Evolutionary conservation across 2,888 invertebrate genomes (phyloP), one percentile per base, ranked within the genome.

Genomic region (Cephonodes hylas): DNA sequence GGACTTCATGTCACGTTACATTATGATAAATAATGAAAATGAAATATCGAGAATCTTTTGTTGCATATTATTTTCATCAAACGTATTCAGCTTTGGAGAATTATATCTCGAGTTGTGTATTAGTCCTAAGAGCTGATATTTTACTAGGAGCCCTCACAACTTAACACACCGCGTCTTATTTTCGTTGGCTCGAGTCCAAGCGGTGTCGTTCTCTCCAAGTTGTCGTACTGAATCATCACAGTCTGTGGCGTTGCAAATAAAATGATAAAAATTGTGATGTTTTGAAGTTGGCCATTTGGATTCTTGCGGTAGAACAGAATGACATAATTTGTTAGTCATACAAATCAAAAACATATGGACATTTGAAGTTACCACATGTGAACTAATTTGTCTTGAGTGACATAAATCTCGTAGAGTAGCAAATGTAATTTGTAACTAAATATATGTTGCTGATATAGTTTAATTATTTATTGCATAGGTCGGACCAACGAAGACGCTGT

Each of bases 191-290:
- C 18, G 18, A 10, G 31, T 53, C 53, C 53, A 53, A 27, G 18
- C 4, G 53, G 53, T 31, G 53, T 53, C 31, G 27, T 15, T 25
- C 48, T 15, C 48, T 53, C 15, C 10, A 10, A 53, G 31, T 53
- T 53, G 53, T 53, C 53, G 10, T 53, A 53, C 53, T 53, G 53
- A 53, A 31, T 53, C 53, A 53, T 53, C 53, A 53, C 18, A 53
- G 10, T 53, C 53, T 53, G 53, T 53, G 53, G 53, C 31, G 31
- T 18, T 53, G 53, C 53, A 53, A 53, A 53, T 53, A 53, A 53
- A 53, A 53, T 53, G 18, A 53, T 53, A 53, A 53, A 46, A 53
- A 53, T 53, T 18, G 8, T 10, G 53, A 53, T 53, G 31, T 31
- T 53, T 48, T 53, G 18, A 18, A 53, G 53, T 10, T 27, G 27